These are phyloP conservation scores for Hafferia zeledoni DNA, from an alignment of 2,797 vertebrate species.

Conservation along the genomic window DNA sequence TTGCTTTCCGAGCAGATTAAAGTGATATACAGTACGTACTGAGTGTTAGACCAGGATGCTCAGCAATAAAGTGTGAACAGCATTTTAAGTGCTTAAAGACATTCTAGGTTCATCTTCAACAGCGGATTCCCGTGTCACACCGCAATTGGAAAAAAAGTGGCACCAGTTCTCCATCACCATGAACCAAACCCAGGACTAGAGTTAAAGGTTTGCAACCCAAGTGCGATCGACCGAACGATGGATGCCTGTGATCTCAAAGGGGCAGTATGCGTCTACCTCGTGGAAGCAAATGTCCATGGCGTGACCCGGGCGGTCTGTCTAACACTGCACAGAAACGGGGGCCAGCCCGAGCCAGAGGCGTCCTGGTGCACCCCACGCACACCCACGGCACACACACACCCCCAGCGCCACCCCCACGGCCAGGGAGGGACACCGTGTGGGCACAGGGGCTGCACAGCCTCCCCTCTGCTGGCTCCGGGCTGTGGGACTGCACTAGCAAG, in stretches of 20 bases:
- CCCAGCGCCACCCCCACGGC: neutral
- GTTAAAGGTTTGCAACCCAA: constrained; percentile 75
- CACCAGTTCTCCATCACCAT: constrained; percentile 80
- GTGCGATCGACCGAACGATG: constrained; percentile 59
- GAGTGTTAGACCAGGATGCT: constrained; percentile 86
- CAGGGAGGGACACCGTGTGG: neutral
- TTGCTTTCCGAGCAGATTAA: constrained; percentile 77
- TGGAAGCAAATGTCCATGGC: constrained; percentile 74
- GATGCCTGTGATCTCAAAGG: constrained; percentile 65
- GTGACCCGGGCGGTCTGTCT: constrained; percentile 63
- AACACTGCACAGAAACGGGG: constrained; percentile 70
- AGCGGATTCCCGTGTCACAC: constrained; percentile 78
- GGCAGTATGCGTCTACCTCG: constrained; percentile 68
- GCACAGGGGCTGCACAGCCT: neutral
- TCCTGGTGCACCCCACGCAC: neutral
- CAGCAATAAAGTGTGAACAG: constrained; percentile 86
- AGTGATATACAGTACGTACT: constrained; percentile 93
- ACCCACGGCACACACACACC: neutral
- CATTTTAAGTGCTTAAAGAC: constrained; percentile 84
- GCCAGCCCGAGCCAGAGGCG: neutral
- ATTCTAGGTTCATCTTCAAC: constrained; percentile 77
- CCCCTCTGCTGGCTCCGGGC: constrained; percentile 9
- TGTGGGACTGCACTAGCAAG: constrained; percentile 69
- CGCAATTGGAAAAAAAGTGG: constrained; percentile 79
- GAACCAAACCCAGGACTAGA: constrained; percentile 83